Base-by-base conservation (phyloP, 2,797 vertebrate genomes). In the Urosaurus nigricauda region DNA sequence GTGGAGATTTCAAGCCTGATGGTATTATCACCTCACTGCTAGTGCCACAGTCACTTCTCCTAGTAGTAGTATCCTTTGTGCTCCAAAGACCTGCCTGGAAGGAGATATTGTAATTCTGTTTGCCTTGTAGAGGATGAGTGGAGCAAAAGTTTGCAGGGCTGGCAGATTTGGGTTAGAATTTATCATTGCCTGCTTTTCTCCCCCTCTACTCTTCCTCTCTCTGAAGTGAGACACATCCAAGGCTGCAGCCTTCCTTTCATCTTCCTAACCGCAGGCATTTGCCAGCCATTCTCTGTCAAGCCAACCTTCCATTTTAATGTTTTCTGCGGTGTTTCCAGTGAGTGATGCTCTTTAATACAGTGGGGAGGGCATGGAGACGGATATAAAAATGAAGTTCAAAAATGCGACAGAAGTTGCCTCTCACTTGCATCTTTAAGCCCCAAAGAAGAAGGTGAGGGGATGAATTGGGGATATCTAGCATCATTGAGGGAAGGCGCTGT, bases 151-250 rank as follows among this genome's bases (percentile, higher is more conserved):
- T 93, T 91, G 74, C 29, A 35, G 37, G 51, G 92, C 92, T 93
- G 95, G 94, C 89, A 91, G 93, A 93, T 93, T 93, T 91, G 93
- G 93, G 92, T 84, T 94, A 93, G 91, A 82, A 91, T 77, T 91
- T 92, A 63, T 91, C 87, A 70, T 81, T 12, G 2, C 32, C 87
- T 87, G 43, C 53, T 5, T 29, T 92, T 89, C 90, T 37, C 80
- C 87, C 51, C 79, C 0, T 51, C 47, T 51, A 35, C 51, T 60
- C 56, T 32, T 21, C 0, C 0, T 40, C 84, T 0, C 0, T 85
- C 91, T 95, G 93, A 96, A 95, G 92, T 35, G 92, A 94, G 91
- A 90, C 91, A 91, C 89, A 78, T 87, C 83, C 93, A 93, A 93
- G 86, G 87, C 90, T 21, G 35, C 86, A 90, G 93, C 87, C 92